A percentile compares a stretch with the other conserved stretches of the same genome.
Evolutionary conservation across 1,140 invertebrate species (phyloP).

Genomic region (Papilio xuthus): DNA sequence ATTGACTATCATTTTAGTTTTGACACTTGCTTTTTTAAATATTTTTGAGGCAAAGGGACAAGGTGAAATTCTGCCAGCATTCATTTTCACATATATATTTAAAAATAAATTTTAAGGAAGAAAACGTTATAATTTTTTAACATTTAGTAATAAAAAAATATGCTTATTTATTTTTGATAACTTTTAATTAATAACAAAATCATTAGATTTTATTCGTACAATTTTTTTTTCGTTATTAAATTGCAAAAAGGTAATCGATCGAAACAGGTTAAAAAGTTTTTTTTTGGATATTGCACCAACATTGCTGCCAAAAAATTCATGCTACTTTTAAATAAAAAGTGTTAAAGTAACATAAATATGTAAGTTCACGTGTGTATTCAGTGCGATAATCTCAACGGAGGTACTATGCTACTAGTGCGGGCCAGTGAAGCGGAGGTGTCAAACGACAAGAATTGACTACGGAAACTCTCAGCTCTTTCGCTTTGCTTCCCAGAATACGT

Average conservation of each 20-base stretch:
- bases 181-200: too few relatives aligned
- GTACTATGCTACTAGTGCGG: constrained; percentile 45
- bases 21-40: constrained; percentile 14
- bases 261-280: not conserved
- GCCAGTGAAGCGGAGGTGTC: constrained; percentile 58
- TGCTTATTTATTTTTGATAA: too few relatives aligned
- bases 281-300: not conserved
- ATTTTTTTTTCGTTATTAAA: not conserved
- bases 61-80: not conserved
- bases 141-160: not conserved
- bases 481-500: constrained; percentile 51
- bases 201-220: too few relatives aligned
- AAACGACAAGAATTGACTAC: constrained; percentile 60
- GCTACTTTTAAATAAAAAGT: not conserved
- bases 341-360: constrained; percentile 6
- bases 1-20: not conserved
- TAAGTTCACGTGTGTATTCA: constrained; percentile 43
- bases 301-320: not conserved
- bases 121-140: not conserved
- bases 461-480: constrained; percentile 50
- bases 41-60: not conserved
- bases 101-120: not conserved
- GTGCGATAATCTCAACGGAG: constrained; percentile 54
- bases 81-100: not conserved
- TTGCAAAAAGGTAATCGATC: not conserved